These are phyloP conservation scores for Cheilosia vernalis DNA, from an alignment of 2,888 invertebrate genomes.

Conservation along the genomic window DNA sequence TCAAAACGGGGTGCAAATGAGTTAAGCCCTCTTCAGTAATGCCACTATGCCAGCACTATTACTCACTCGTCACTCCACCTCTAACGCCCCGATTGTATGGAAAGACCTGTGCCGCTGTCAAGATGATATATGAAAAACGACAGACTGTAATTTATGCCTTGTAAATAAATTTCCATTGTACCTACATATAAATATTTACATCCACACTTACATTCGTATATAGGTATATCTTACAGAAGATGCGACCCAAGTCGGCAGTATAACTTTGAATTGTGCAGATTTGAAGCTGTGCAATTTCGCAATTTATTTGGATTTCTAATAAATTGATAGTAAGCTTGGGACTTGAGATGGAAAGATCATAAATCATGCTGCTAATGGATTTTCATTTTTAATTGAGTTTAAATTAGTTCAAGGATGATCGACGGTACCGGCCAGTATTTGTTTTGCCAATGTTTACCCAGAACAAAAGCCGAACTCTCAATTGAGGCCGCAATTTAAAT, in stretches of 20 bases:
- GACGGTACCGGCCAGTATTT: neutral
- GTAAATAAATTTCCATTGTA: conserved; percentile 31
- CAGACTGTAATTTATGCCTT: conserved; percentile 37
- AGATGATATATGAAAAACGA: conserved; percentile 50
- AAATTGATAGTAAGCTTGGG: conserved; percentile 1
- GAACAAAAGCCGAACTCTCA: neutral
- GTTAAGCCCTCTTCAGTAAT: conserved; percentile 47
- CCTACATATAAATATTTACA: too few species aligned
- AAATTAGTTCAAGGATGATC: conserved; percentile 1
- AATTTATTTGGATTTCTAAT: conserved; percentile 23
- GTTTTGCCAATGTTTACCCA: neutral
- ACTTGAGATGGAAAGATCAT: neutral
- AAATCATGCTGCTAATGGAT: neutral
- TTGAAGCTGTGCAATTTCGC: conserved; percentile 10
- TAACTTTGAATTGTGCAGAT: conserved; percentile 8
- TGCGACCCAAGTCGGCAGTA: neutral
- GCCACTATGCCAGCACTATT: conserved; percentile 23
- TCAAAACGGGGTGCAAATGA: conserved; percentile 62
- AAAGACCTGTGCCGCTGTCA: conserved; percentile 39
- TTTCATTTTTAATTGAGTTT: conserved; percentile 1
- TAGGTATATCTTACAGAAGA: neutral
- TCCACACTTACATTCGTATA: neutral
- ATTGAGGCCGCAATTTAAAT: neutral
- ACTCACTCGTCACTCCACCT: conserved; percentile 34
- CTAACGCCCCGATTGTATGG: conserved; percentile 4